Percentiles rank a stretch among this genome's conserved stretches.
Evolutionary conservation across 2,888 invertebrate species (phyloP).

Genomic region (Anoplius nigerrimus): DNA sequence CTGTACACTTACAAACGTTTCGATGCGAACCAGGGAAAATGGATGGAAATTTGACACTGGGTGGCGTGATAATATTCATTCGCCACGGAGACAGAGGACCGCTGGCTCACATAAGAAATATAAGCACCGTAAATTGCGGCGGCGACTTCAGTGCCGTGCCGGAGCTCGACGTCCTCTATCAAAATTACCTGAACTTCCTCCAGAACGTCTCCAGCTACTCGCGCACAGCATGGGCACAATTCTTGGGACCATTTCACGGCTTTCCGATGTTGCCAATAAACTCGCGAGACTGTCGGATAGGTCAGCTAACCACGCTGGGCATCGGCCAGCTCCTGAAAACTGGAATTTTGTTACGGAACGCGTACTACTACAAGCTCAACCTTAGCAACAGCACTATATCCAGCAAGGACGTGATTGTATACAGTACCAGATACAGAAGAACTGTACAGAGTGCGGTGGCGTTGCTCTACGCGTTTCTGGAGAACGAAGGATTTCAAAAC

Average conservation of each 20-base stretch:
- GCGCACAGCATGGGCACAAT: constrained; percentile 81
- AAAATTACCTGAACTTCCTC: constrained; percentile 65
- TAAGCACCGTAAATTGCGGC: constrained; percentile 87
- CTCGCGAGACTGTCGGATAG: constrained; percentile 85
- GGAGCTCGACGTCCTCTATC: constrained; percentile 63
- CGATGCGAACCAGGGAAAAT: constrained; percentile 70
- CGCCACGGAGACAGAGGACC: constrained; percentile 95
- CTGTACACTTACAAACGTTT: background rate
- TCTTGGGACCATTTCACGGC: constrained; percentile 88
- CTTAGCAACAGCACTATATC: constrained; percentile 75
- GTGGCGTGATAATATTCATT: constrained; percentile 85
- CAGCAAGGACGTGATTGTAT: constrained; percentile 79
- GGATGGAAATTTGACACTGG: constrained; percentile 80
- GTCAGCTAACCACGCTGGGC: constrained; percentile 90
- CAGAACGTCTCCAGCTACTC: constrained; percentile 66
- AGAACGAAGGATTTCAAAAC: constrained; percentile 79
- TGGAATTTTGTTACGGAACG: constrained; percentile 81
- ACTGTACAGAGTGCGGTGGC: constrained; percentile 94
- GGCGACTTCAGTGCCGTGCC: constrained; percentile 70
- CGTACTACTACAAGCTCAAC: constrained; percentile 77
- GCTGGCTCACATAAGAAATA: constrained; percentile 87
- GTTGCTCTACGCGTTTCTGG: constrained; percentile 84
- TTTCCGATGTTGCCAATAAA: constrained; percentile 86
- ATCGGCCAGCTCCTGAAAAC: constrained; percentile 88
- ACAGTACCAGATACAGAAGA: constrained; percentile 90